Conservation (phyloP, 2,113 vertebrate species). For the Cololabis saira region DNA sequence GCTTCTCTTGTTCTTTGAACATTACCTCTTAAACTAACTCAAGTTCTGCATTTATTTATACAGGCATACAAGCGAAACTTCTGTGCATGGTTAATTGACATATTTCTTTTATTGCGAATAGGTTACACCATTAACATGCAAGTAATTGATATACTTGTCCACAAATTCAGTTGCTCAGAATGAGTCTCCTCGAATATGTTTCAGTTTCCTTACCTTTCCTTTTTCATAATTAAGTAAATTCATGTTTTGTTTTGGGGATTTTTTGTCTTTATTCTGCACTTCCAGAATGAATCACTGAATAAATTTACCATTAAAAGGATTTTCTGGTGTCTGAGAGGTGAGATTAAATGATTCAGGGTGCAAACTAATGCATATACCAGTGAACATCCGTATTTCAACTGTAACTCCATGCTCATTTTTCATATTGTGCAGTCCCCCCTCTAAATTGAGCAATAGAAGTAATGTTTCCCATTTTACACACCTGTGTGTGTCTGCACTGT, state of each 20-base stretch:
- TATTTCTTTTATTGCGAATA: neutral
- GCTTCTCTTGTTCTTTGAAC: slow-evolving; percentile 21
- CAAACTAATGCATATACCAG: slow-evolving; percentile 72
- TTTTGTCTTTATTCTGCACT: slow-evolving; percentile 57
- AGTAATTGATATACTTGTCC: too few species aligned
- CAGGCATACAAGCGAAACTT: slow-evolving; percentile 35
- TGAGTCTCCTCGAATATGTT: too few species aligned
- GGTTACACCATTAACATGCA: too few species aligned
- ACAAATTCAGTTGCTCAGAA: too few species aligned
- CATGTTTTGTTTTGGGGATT: slow-evolving; percentile 44
- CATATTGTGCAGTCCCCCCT: slow-evolving; percentile 69
- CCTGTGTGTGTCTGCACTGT: slow-evolving; percentile 20
- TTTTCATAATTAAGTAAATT: slow-evolving; percentile 36
- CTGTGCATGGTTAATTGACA: slow-evolving; percentile 27
- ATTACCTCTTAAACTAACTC: slow-evolving; percentile 44
- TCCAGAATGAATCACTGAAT: slow-evolving; percentile 71
- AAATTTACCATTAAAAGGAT: slow-evolving; percentile 66
- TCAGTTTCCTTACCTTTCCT: too few species aligned
- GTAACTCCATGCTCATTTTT: slow-evolving; percentile 73
- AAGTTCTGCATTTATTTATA: slow-evolving; percentile 27
- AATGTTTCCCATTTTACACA: slow-evolving; percentile 49
- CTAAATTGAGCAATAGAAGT: slow-evolving; percentile 70
- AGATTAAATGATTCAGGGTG: slow-evolving; percentile 76
- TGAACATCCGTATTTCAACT: slow-evolving; percentile 76
- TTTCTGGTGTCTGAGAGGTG: slow-evolving; percentile 57